phyloP scores from a whole-genome alignment of 2,888 invertebrate genomes.

The Proisotoma minuta region DNA sequence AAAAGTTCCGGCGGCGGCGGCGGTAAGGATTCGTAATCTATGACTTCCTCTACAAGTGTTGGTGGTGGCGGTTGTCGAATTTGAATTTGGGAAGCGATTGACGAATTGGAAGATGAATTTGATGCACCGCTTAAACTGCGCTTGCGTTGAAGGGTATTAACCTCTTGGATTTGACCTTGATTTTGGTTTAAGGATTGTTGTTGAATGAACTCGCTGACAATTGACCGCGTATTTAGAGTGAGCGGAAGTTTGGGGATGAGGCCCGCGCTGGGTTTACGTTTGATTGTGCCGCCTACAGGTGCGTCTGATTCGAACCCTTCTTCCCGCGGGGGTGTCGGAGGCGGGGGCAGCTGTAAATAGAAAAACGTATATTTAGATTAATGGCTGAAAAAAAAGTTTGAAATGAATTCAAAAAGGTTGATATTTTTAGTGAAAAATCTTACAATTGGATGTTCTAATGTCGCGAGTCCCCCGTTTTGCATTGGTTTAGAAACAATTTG shows the following conservation, averaged over 20 bases:
- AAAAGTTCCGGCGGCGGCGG: conserved; percentile 50
- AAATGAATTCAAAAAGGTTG: too few relatives aligned
- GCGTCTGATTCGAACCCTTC: conserved; percentile 54
- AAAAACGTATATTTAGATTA: too few relatives aligned
- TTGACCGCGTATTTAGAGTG: conserved; percentile 81
- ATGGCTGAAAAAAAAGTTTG: too few relatives aligned
- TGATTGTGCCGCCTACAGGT: conserved; percentile 63
- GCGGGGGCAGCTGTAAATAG: conserved; percentile 51
- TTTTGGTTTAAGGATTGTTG: too few relatives aligned
- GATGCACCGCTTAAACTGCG: conserved; percentile 43
- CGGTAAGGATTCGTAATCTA: conserved; percentile 46
- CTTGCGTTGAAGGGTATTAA: conserved; percentile 41
- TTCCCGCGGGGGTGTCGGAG: conserved; percentile 69
- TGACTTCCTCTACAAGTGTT: conserved; percentile 34
- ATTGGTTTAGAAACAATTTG: too few relatives aligned
- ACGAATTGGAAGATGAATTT: conserved; percentile 37
- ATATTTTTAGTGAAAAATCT: too few relatives aligned
- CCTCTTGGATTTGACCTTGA: conserved; percentile 44
- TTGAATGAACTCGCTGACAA: conserved; percentile 70
- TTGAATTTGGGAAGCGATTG: conserved; percentile 38
- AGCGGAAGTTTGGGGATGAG: conserved; percentile 86
- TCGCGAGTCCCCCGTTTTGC: too few relatives aligned
- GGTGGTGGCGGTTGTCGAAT: conserved; percentile 57
- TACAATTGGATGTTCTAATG: too few relatives aligned
- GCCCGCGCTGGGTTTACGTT: conserved; percentile 67